Evolutionary conservation across 2,888 invertebrate genomes (phyloP).

Genomic region (Eristalis arbustorum): DNA sequence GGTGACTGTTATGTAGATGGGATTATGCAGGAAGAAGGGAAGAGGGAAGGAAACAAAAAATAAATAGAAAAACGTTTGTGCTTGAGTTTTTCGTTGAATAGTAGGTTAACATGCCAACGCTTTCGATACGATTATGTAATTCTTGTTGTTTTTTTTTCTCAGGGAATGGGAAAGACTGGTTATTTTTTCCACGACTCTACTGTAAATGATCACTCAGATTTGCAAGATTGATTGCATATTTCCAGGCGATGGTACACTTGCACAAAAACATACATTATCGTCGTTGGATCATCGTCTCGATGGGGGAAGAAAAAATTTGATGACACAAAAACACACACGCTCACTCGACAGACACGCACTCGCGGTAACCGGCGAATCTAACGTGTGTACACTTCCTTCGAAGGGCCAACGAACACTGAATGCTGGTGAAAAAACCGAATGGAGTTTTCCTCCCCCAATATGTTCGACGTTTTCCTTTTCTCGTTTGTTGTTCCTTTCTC

Average conservation of each 20-base stretch:
- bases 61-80: constrained; percentile 7
- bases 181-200: constrained; percentile 18
- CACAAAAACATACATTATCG: not conserved
- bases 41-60: not conserved
- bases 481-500: not conserved
- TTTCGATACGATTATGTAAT: constrained; percentile 60
- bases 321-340: not conserved
- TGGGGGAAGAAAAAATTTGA: too few species aligned
- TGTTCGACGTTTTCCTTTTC: constrained; percentile 15
- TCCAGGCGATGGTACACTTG: not conserved
- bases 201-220: constrained; percentile 5
- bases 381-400: constrained; percentile 14
- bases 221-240: constrained; percentile 22
- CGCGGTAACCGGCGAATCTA: constrained; percentile 3
- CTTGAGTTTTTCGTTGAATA: constrained; percentile 35
- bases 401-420: constrained; percentile 44
- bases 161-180: too few species aligned
- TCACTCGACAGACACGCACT: not conserved
- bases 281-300: not conserved
- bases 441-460: constrained; percentile 23
- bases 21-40: constrained; percentile 6
- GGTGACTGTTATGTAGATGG: constrained; percentile 30
- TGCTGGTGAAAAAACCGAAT: constrained; percentile 7
- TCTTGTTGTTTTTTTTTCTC: constrained; percentile 1
- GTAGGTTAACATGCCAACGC: constrained; percentile 60